Evolutionary conservation across 2,113 vertebrate genomes (phyloP).

Genomic region (Otis tarda): DNA sequence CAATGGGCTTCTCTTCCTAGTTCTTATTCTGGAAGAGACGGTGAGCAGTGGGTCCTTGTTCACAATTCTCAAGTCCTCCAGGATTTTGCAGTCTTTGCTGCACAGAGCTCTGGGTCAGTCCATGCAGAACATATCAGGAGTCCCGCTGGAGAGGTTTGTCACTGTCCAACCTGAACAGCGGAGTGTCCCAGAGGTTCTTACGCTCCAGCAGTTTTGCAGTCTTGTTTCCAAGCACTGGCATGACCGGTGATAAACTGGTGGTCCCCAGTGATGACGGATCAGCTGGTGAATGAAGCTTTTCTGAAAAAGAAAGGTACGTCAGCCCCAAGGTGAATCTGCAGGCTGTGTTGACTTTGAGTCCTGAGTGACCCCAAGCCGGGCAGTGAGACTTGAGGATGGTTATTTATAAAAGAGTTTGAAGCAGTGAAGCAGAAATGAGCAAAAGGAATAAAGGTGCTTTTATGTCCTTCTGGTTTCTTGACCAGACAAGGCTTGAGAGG

Average conservation of each 20-base stretch:
- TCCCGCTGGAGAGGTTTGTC: background rate
- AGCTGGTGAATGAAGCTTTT: background rate
- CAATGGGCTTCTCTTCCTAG: background rate
- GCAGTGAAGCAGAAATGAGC: background rate
- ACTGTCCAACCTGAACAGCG: fast-evolving
- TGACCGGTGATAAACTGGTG: background rate
- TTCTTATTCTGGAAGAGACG: background rate
- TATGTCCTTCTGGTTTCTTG: background rate
- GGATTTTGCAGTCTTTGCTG: background rate
- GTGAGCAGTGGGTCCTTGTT: background rate
- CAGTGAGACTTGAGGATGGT: background rate
- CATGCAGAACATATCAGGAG: background rate
- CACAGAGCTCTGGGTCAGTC: background rate
- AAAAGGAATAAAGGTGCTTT: background rate
- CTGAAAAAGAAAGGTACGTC: background rate
- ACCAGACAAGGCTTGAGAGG: background rate
- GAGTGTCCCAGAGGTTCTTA: background rate
- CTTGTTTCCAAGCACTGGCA: background rate
- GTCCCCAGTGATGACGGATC: background rate
- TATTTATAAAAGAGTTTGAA: background rate
- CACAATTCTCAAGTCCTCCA: background rate
- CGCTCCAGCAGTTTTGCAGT: background rate
- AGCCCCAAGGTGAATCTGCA: background rate
- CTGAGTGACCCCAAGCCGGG: background rate
- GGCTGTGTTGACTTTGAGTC: background rate